Percentiles rank a stretch among this genome's conserved stretches.
These are phyloP conservation scores for Tinea semifulvella DNA, from an alignment of 2,888 invertebrate genomes.

Conservation along the genomic window DNA sequence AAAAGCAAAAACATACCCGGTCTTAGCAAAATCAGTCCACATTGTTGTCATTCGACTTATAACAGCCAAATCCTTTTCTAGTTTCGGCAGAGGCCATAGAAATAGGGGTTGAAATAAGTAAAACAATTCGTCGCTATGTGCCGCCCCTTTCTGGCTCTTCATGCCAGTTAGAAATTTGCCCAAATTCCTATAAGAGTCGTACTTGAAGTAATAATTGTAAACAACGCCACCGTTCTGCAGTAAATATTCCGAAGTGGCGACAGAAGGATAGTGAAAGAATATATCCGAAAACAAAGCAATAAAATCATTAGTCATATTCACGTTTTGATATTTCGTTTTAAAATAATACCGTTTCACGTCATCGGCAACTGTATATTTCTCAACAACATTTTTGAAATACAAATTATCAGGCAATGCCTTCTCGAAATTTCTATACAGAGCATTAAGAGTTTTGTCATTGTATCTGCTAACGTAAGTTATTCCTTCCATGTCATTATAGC, in stretches of 20 bases:
- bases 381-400: constrained; percentile 14
- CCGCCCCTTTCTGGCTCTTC: constrained; percentile 23
- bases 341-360: constrained; percentile 27
- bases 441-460: constrained; percentile 15
- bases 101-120: constrained; percentile 16
- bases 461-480: constrained; percentile 26
- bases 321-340: constrained; percentile 18
- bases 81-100: constrained; percentile 12
- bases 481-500: constrained; percentile 31
- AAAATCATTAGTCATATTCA: constrained; percentile 19
- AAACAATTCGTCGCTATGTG: constrained; percentile 27
- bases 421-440: constrained; percentile 13
- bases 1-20: constrained; percentile 24
- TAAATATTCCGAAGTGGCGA: constrained; percentile 9
- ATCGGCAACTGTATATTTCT: constrained; percentile 21
- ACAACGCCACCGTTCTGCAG: constrained; percentile 8
- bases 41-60: constrained; percentile 18
- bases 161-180: constrained; percentile 23
- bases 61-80: constrained; percentile 14
- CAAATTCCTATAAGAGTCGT: constrained; percentile 26
- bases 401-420: constrained; percentile 15
- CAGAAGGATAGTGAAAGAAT: constrained; percentile 23
- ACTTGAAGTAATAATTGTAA: constrained; percentile 27
- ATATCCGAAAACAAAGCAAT: constrained; percentile 30
- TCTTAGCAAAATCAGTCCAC: constrained; percentile 30